Evolutionary conservation across 1,140 invertebrate species (phyloP), one percentile per base, ranked within the genome.

Genomic region (Aphidius ervi): DNA sequence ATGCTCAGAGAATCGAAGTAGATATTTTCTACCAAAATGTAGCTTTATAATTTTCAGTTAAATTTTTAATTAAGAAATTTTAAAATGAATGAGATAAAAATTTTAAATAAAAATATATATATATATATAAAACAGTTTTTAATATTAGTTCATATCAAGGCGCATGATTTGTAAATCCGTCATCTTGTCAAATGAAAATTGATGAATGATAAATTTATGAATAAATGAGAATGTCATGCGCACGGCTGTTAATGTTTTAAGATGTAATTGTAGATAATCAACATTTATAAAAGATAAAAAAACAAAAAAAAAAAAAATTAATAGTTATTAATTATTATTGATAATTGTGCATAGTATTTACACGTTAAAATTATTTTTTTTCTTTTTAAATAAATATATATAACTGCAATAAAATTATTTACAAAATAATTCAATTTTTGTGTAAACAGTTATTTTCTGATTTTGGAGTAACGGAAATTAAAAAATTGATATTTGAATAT

Each of bases 141-240:
- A 74, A 75, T 73, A 68, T 75, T 74, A 74, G 69, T 71, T 74
- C 73, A 78, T 79, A 79, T 78, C 76, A 77, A 54, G 52, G 58
- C 40, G 58, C 50, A 58, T 59, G 58, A 54, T 49, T 40, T 50
- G 40, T 31, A 43, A 20, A 42, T 39, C 23, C 20, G 39, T 9
- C 39, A 42, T 9, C 42, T 49, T 45, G 48, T 45, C 3, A 47
- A 47, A 9, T n/a, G 9, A 20, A 45, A n/a, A 20, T 40, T 20
- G 49, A 56, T 56, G 4, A 10, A 56, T 20, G 8, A 48, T 56
- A 16, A 37, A 50, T n/a, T 16, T 16, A 16, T 31, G 23, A 31
- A 31, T 31, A 31, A 20, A 45, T 56, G 45, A 57, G n/a, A 58
- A 48, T 39, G 37, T 54, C 54, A 16, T 43, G 56, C 46, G 56